Evolutionary conservation across 1,140 invertebrate genomes (phyloP), one percentile per base, ranked within the genome.

Genomic region (Halesus radiatus): DNA sequence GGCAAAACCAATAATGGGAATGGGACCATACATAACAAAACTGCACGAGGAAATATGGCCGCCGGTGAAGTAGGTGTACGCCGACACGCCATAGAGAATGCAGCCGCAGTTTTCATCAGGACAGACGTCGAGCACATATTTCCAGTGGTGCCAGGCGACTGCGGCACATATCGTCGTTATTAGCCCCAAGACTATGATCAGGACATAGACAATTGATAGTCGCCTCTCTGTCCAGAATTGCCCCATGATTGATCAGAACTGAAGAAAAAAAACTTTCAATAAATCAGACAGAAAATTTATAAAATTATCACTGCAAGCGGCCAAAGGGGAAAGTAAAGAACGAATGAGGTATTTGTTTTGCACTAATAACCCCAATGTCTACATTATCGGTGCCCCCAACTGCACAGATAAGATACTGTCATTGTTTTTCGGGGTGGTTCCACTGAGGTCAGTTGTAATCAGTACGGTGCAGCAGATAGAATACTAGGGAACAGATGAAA

Each of bases 131-230:
- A 94, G 86, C 0, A 92, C 93, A 66, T 89, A 86, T 37, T 89
- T 86, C 94, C 94, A 95, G 84, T 94, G 91, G 26, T 92, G 88
- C 90, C 92, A 94, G 3, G 91, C 88, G 5, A 92, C 88, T 3
- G 88, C 91, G n/a, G 91, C 85, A 18, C 90, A 92, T 23, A 92
- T 87, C 68, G 91, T 87, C 13, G 92, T 91, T 5, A 91, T 83
- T 6, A 89, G 74, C 2, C 92, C 90, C 0, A 91, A 81, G 0
- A 90, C 70, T 7, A 89, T 87, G 2, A 92, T 85, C 1, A 88
- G 81, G 0, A 86, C 87, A 80, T 94, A 94, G 1, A 92, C 84
- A 66, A 87, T 85, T 53, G 90, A 88, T 1, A 94, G 85, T 3
- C 88, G 83, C 70, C 85, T 87, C 84, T 94, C 93, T 3, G 90